Evolutionary conservation across 2,113 vertebrate genomes (phyloP), one percentile per base, ranked within the genome.

Genomic region (Mirza zaza): DNA sequence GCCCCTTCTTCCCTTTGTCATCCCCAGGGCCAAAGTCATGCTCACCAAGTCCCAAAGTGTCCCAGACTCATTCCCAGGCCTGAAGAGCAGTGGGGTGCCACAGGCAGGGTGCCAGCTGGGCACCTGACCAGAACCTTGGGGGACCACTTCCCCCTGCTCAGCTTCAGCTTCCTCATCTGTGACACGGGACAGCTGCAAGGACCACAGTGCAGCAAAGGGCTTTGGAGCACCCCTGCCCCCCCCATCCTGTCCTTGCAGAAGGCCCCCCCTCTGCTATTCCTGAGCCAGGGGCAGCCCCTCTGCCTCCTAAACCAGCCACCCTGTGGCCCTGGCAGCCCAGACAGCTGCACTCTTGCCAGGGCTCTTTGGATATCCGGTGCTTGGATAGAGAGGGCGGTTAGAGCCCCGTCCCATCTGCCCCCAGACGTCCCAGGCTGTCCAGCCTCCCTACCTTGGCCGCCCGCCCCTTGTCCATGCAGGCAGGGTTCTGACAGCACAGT

Each of bases 401-500:
- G 68, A 48, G 50, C 71, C 29, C n/a, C 1, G 52, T 13, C 18
- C 36, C 25, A 45, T 25, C 25, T 1, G 36, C 17, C 55, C 57
- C 76, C 32, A 3, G 45, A 1, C 1, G 7, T 61, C 63, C 48
- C 48, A 8, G 4, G 21, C 83, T 42, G 14, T 0, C 27, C 8
- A 13, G 65, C 32, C 75, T 83, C 63, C 90, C 96, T 99, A 99
- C 99, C 99, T 99, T 99, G 39, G 98, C 97, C 0, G 99, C 99
- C 6, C 99, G 98, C 70, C 98, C 98, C 87, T 98, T 99, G 82
- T 99, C 98, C 0, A 98, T 70, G 95, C 99, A 99, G 98, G 99
- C 98, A 0, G 99, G 99, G 86, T 99, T 99, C 98, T 99, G 99
- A 97, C 99, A 99, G 75, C 79, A 95, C 87, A 99, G 99, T 91